A percentile compares a stretch with the other conserved stretches of the same genome.
phyloP scores from a whole-genome alignment of 2,888 invertebrate genomes.

The Tanytarsus gracilentus region DNA sequence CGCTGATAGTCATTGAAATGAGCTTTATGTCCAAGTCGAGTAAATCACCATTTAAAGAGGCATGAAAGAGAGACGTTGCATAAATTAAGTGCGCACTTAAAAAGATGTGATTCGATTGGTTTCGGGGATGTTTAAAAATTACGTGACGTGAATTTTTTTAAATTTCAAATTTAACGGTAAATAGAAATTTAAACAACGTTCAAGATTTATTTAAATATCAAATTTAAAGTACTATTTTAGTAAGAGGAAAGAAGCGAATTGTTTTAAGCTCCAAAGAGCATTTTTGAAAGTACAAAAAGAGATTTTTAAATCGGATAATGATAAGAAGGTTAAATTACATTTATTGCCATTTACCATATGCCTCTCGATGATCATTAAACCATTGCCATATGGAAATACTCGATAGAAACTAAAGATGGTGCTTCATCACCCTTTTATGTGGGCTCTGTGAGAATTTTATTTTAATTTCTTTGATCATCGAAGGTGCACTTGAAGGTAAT shows the following conservation, averaged over 20 bases:
- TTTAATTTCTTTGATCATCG: too few relatives aligned
- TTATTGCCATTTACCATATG: slow-evolving; percentile 15
- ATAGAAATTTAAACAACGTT: too few relatives aligned
- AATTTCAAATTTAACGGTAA: too few relatives aligned
- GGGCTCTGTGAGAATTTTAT: too few relatives aligned
- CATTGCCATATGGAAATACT: neutral
- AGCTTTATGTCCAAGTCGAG: neutral
- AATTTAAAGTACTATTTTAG: too few relatives aligned
- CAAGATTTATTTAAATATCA: too few relatives aligned
- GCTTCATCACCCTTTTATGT: neutral
- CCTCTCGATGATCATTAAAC: neutral
- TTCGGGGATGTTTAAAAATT: too few relatives aligned
- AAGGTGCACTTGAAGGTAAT: too few relatives aligned
- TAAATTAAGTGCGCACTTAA: neutral
- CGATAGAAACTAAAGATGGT: neutral
- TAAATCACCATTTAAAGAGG: slow-evolving; percentile 14
- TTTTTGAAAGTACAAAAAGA: neutral
- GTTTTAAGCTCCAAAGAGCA: too few relatives aligned
- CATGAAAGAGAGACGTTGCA: slow-evolving; percentile 7
- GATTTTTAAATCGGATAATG: slow-evolving; percentile 3
- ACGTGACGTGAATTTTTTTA: too few relatives aligned
- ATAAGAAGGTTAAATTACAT: slow-evolving; percentile 18
- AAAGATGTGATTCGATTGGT: neutral
- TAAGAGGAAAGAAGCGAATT: too few relatives aligned
- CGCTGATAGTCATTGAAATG: too few relatives aligned